These are phyloP conservation scores for Cantharis nigra DNA, from an alignment of 2,888 invertebrate species.

Conservation along the genomic window DNA sequence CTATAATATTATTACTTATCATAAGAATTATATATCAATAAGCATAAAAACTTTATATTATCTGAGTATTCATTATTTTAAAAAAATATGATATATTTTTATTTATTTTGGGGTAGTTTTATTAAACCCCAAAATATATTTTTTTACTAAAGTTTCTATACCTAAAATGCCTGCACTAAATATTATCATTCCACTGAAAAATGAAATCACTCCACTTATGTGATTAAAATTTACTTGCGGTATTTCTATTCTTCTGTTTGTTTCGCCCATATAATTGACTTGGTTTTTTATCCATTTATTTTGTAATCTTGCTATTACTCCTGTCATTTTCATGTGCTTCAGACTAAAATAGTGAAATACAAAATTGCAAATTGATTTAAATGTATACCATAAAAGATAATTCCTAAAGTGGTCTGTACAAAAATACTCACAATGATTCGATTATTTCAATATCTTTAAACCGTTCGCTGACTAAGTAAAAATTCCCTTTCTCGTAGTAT, in stretches of 20 bases:
- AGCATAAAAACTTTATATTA: too few species aligned
- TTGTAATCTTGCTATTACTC: slow-evolving; percentile 52
- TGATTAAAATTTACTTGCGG: slow-evolving; percentile 47
- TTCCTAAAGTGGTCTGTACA: not conserved
- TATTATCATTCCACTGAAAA: slow-evolving; percentile 38
- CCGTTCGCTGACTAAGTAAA: slow-evolving; percentile 14
- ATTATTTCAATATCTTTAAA: slow-evolving; percentile 23
- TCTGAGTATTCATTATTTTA: too few species aligned
- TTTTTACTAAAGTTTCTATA: slow-evolving; percentile 37
- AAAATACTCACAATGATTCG: slow-evolving; percentile 28
- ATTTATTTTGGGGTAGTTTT: not conserved
- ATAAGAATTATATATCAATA: too few species aligned
- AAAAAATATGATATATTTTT: too few species aligned
- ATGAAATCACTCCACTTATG: slow-evolving; percentile 41
- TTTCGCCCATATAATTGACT: slow-evolving; percentile 12
- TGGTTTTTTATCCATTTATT: slow-evolving; percentile 47
- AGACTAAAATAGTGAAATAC: slow-evolving; percentile 45
- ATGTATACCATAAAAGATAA: not conserved
- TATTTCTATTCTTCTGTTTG: slow-evolving; percentile 23
- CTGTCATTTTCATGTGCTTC: slow-evolving; percentile 48
- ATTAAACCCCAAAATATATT: not conserved
- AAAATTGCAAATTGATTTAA: not conserved
- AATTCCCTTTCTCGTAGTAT: slow-evolving; percentile 43
- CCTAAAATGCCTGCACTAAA: slow-evolving; percentile 41
- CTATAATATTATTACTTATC: too few species aligned